These are phyloP conservation scores for Trogon melanurus DNA, from an alignment of 2,113 vertebrate genomes.

Conservation along the genomic window DNA sequence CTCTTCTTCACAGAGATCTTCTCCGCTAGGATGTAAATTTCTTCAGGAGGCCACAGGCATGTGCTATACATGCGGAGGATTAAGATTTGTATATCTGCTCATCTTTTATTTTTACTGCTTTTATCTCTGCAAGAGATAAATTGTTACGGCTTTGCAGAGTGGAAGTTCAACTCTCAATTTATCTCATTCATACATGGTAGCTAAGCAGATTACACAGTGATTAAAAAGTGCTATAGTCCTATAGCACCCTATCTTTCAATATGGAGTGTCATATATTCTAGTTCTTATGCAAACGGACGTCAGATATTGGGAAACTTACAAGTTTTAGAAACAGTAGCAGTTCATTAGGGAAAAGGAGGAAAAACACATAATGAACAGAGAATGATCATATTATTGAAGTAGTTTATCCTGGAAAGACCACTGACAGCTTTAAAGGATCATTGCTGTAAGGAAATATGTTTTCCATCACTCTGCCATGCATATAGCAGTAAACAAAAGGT, in stretches of 20 bases:
- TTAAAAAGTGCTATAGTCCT: slow-evolving; percentile 62
- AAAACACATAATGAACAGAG: slow-evolving; percentile 16
- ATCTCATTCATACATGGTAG: slow-evolving; percentile 8
- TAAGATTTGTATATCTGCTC: neutral
- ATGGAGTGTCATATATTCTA: neutral
- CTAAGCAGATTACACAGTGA: slow-evolving; percentile 36
- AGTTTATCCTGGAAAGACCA: slow-evolving; percentile 10
- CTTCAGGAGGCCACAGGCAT: neutral
- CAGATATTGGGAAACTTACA: neutral
- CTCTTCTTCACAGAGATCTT: neutral
- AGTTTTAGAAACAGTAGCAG: neutral
- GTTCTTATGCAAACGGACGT: neutral
- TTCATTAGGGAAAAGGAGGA: slow-evolving; percentile 32
- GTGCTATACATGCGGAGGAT: neutral
- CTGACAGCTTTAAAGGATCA: slow-evolving; percentile 1
- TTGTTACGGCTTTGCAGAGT: slow-evolving; percentile 11
- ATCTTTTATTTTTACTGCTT: slow-evolving; percentile 44
- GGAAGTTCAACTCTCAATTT: slow-evolving; percentile 29
- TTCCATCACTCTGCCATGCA: neutral
- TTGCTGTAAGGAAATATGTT: neutral
- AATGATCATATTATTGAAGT: slow-evolving; percentile 15
- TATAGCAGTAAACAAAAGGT: neutral
- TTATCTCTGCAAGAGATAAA: slow-evolving; percentile 27
- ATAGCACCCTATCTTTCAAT: slow-evolving; percentile 50
- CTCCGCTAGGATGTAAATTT: neutral